phyloP scores from a whole-genome alignment of 2,113 vertebrate genomes.

The Pseudorectes ferrugineus region DNA sequence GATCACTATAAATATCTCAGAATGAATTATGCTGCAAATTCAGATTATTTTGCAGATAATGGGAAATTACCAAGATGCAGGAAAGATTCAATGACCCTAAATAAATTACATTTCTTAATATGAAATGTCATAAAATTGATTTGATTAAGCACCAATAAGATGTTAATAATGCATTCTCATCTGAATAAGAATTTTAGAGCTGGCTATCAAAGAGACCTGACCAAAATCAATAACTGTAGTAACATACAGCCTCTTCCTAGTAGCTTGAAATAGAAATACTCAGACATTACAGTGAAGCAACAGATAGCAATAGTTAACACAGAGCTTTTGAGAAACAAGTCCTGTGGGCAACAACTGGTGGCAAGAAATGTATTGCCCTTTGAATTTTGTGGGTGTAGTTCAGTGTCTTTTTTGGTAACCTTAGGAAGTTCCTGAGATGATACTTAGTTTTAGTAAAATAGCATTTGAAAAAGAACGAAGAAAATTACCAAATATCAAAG shows the following conservation, averaged over 20 bases:
- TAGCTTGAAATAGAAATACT: neutral
- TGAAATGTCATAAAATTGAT: neutral
- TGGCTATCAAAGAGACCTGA: neutral
- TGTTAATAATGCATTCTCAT: neutral
- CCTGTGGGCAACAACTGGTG: neutral
- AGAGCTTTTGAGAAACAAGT: neutral
- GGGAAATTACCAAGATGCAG: neutral
- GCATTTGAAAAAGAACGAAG: neutral
- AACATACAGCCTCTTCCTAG: neutral
- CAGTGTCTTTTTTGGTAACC: neutral
- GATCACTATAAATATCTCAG: neutral
- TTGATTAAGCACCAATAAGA: neutral
- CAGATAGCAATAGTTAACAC: neutral
- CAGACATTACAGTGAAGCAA: neutral
- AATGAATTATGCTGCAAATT: neutral
- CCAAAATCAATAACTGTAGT: neutral
- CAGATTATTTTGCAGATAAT: neutral
- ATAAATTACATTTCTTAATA: neutral
- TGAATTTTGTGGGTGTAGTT: neutral
- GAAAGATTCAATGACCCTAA: neutral
- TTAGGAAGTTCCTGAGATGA: neutral
- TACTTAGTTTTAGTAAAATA: neutral
- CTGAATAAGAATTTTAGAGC: neutral
- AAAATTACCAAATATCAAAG: neutral
- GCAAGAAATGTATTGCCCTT: neutral